phyloP scores from a whole-genome alignment of 2,113 vertebrate genomes.

The Perognathus longimembris region DNA sequence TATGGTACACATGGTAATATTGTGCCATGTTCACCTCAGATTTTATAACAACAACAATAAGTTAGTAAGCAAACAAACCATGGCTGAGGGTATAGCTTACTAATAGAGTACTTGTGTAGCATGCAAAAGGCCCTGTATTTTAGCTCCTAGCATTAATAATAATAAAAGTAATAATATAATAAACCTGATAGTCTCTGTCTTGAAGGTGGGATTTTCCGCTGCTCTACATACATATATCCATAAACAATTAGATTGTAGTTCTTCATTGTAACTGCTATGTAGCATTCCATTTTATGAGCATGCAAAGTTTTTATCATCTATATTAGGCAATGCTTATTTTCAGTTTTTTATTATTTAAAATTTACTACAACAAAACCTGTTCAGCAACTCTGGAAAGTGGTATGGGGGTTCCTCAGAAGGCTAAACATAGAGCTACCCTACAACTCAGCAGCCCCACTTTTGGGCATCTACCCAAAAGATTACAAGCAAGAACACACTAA shows the following conservation, averaged over 20 bases:
- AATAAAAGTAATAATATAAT: not conserved
- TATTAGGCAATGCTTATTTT: slow-evolving; percentile 19
- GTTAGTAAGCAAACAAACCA: not conserved
- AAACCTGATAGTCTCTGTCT: not conserved
- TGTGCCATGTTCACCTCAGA: not conserved
- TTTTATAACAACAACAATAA: not conserved
- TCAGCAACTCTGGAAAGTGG: too few relatives aligned
- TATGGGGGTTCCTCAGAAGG: too few relatives aligned
- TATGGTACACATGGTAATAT: slow-evolving; percentile 10
- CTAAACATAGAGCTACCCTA: too few relatives aligned
- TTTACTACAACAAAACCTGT: not conserved
- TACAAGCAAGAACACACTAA: too few relatives aligned
- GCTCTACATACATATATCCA: not conserved
- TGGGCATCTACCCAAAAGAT: too few relatives aligned
- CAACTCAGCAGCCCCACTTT: too few relatives aligned
- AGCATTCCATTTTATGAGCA: slow-evolving; percentile 2
- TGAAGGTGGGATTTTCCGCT: not conserved
- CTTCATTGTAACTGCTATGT: not conserved
- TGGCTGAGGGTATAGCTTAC: too few relatives aligned
- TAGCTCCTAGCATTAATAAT: too few relatives aligned
- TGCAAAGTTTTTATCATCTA: slow-evolving; percentile 6
- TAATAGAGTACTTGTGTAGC: too few relatives aligned
- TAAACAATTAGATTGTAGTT: not conserved
- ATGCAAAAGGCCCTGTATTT: too few relatives aligned
- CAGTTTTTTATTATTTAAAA: slow-evolving; percentile 19